A percentile compares a stretch with the other conserved stretches of the same genome.
phyloP scores from a whole-genome alignment of 2,888 invertebrate genomes.

The Rotaria magnacalcarata region DNA sequence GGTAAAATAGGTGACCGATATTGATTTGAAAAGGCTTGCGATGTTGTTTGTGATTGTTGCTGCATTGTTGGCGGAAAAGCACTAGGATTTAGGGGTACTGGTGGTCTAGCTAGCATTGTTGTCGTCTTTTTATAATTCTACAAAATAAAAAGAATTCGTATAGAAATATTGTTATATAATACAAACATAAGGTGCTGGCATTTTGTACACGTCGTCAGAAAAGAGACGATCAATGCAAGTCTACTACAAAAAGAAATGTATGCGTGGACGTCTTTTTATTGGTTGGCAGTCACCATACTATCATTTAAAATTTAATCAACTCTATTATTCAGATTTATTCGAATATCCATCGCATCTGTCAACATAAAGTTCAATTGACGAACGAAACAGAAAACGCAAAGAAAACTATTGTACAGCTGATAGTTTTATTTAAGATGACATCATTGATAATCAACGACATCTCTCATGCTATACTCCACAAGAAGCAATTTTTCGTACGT shows the following conservation, averaged over 20 bases:
- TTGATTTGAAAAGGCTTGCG: neutral
- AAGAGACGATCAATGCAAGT: neutral
- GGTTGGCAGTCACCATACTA: neutral
- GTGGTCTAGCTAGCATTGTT: neutral
- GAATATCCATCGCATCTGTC: too few species aligned
- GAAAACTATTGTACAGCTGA: neutral
- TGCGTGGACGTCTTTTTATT: neutral
- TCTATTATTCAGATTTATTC: neutral
- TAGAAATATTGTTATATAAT: neutral
- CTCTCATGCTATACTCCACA: neutral
- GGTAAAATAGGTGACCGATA: slow-evolving; percentile 23
- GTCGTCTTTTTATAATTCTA: neutral
- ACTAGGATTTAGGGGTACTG: neutral
- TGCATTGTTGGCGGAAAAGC: neutral
- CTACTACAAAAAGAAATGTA: neutral
- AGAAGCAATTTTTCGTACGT: too few species aligned
- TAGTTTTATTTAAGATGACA: neutral
- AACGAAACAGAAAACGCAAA: neutral
- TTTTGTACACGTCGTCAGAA: neutral
- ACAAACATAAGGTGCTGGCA: neutral
- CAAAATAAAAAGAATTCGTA: neutral
- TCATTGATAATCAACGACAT: neutral
- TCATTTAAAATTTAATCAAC: neutral
- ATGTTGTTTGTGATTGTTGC: neutral
- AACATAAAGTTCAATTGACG: neutral